Evolutionary conservation across 1,140 invertebrate genomes (phyloP), one percentile per base, ranked within the genome.

Genomic region (Phenacoccus solenopsis): DNA sequence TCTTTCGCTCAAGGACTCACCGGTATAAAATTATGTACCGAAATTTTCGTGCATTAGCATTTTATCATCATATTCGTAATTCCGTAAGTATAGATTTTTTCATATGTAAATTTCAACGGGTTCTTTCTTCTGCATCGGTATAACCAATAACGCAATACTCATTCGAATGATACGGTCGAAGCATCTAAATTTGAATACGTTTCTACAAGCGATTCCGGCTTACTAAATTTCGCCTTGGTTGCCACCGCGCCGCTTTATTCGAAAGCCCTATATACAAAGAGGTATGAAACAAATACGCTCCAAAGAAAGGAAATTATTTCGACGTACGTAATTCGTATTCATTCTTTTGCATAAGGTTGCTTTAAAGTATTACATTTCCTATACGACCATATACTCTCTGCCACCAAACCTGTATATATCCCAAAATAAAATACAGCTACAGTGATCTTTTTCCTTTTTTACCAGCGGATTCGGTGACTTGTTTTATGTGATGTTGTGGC

Each of bases 321-420:
- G 38, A 49, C 38, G 38, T 49, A 49, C 38, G 38, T 49, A 49
- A 49, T 49, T 49, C 38, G 38, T 49, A 49, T 49, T 49, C 38
- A 49, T 49, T 49, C 38, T n/a, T 49, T 49, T 49, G 38, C 38
- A 16, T 16, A 49, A 49, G 38, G 38, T 49, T 10, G 38, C 16
- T 49, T 49, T 49, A 3, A 4, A 2, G 5, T 3, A n/a, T 32
- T 7, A 49, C 38, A 49, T 49, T 49, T 49, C 38, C 38, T 49
- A 49, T n/a, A 49, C 20, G 38, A 49, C n/a, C n/a, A n/a, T n/a
- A n/a, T n/a, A n/a, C n/a, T n/a, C n/a, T n/a, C n/a, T n/a, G n/a
- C n/a, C n/a, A n/a, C n/a, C n/a, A n/a, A n/a, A n/a, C n/a, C n/a
- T n/a, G n/a, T n/a, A n/a, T n/a, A n/a, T n/a, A n/a, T n/a, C n/a